phyloP scores from a whole-genome alignment of 2,888 invertebrate species.

The Dolomedes plantarius region DNA sequence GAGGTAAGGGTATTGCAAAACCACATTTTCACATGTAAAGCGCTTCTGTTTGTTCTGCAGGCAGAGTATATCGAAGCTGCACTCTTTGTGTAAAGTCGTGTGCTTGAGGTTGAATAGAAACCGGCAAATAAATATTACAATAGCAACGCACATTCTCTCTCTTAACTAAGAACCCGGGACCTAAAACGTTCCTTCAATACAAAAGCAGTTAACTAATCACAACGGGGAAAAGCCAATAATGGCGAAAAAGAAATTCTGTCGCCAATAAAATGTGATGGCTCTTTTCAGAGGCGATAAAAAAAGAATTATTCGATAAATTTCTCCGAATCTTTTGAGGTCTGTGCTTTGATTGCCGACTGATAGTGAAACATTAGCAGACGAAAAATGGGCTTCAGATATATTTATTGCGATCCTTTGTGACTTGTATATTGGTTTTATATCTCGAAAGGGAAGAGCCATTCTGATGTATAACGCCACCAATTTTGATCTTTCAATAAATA shows the following conservation, averaged over 20 bases:
- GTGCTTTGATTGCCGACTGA: conserved; percentile 51
- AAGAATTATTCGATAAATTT: conserved; percentile 64
- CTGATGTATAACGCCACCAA: too few species aligned
- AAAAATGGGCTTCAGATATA: conserved; percentile 39
- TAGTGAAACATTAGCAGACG: conserved; percentile 38
- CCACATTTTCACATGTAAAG: too few species aligned
- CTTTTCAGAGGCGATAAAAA: conserved; percentile 59
- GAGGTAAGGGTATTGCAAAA: too few species aligned
- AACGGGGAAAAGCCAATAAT: conserved; percentile 24
- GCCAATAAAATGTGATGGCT: conserved; percentile 55
- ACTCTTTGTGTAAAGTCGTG: too few species aligned
- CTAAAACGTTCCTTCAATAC: conserved; percentile 35
- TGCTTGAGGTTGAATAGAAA: too few species aligned
- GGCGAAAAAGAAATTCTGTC: conserved; percentile 51
- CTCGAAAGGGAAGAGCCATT: neutral
- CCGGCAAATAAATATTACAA: too few species aligned
- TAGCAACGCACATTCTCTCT: too few species aligned
- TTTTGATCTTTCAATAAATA: neutral
- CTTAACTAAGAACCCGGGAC: too few species aligned
- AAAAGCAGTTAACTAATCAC: conserved; percentile 37
- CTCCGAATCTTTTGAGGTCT: conserved; percentile 58
- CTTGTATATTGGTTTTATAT: neutral
- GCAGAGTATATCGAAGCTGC: too few species aligned
- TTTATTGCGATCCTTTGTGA: conserved; percentile 48
- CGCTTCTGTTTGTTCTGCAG: too few species aligned